These are phyloP conservation scores for Amazona ochrocephala DNA, from an alignment of 2,797 vertebrate species.

Conservation along the genomic window DNA sequence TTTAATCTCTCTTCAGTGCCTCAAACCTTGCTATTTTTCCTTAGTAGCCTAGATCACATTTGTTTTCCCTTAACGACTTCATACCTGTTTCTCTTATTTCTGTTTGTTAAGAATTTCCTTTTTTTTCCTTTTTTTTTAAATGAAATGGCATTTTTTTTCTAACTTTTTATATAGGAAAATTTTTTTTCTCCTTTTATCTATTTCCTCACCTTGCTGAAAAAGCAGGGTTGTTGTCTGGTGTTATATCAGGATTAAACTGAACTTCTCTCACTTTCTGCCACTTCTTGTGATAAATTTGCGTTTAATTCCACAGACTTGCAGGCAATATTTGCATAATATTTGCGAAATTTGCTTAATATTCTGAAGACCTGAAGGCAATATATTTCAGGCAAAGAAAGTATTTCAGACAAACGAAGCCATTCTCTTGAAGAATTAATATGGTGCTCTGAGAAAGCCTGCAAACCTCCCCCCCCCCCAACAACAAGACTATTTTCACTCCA, in stretches of 20 bases:
- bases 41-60: background rate
- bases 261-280: background rate
- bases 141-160: background rate
- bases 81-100: background rate
- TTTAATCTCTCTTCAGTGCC: background rate
- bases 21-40: background rate
- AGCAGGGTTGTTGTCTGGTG: rapidly evolving
- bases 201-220: background rate
- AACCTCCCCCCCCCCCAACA: background rate
- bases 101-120: background rate
- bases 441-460: background rate
- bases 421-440: background rate
- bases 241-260: background rate
- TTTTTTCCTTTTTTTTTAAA: background rate
- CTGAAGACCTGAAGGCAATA: background rate
- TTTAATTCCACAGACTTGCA: background rate
- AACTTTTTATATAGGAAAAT: background rate
- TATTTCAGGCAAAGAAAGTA: background rate
- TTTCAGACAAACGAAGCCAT: background rate
- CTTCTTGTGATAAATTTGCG: background rate
- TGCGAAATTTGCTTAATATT: background rate
- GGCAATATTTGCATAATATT: background rate
- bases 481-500: background rate
- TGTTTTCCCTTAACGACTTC: background rate
- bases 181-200: background rate